Base-by-base conservation (phyloP, 2,888 invertebrate species). In the Rhorus exstirpatorius region DNA sequence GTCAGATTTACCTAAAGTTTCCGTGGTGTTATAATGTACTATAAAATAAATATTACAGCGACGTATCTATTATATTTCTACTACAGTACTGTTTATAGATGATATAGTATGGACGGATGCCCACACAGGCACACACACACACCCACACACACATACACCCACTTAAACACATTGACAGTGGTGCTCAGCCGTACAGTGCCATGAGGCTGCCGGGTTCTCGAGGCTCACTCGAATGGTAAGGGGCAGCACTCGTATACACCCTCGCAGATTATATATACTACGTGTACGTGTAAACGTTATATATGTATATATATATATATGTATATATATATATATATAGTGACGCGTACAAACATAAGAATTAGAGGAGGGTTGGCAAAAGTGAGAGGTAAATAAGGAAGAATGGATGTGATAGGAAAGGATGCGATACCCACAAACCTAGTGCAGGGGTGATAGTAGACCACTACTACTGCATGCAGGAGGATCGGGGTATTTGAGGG, bases 141-240 rank as follows among this genome's bases (percentile, higher is more conserved):
- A 46, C 46, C 2, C 12, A 49, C 35, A 38, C 38, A 17, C 3
- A 17, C 41, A 67, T 51, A 67, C 76, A 3, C 26, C 14, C 38
- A 51, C 38, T 49, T 60, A 7, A 53, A 72, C 72, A 67, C 67
- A 55, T 72, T 61, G 71, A 68, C 77, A 77, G 76, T 67, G 71
- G 65, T 44, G 58, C 76, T 81, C 76, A 41, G 19, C 67, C 58
- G 26, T 51, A 65, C 41, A 55, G 55, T 26, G 44, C 21, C 35
- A 53, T 63, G 12, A 35, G 44, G 53, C 35, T 65, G 71, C 65
- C 58, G 65, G 71, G 49, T 67, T 79, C 79, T 74, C 60, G 72
- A 79, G 58, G 65, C 72, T 79, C 72, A 67, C 79, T 79, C 67
- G 72, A 79, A 53, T 35, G 41, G 46, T 74, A 67, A 68, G 61